Percentiles rank a stretch among this genome's conserved stretches.
Evolutionary conservation across 2,888 invertebrate species (phyloP).

Genomic region (Diaprepes abbreviatus): DNA sequence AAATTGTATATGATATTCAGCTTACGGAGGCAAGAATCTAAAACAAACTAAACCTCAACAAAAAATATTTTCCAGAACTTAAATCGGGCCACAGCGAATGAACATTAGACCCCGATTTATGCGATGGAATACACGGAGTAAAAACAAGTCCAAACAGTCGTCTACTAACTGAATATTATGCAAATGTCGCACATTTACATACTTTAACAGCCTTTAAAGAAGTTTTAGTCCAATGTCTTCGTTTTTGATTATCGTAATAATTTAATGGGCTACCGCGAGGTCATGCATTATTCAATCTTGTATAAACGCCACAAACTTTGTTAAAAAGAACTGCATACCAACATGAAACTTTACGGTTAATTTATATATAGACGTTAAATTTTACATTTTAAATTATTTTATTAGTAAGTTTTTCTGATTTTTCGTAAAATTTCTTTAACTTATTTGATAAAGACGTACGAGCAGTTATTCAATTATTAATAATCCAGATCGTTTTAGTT

Average conservation of each 20-base stretch:
- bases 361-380: too few relatives aligned
- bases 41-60: too few relatives aligned
- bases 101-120: constrained; percentile 42
- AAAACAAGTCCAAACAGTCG: constrained; percentile 49
- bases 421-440: too few relatives aligned
- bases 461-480: too few relatives aligned
- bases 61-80: constrained; percentile 33
- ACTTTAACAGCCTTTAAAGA: constrained; percentile 64
- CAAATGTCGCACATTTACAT: constrained; percentile 66
- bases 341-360: too few relatives aligned
- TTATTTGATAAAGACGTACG: too few relatives aligned
- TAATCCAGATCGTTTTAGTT: too few relatives aligned
- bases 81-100: constrained; percentile 13
- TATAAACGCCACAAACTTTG: background rate
- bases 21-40: too few relatives aligned
- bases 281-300: constrained; percentile 22
- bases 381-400: too few relatives aligned
- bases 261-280: constrained; percentile 14
- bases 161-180: constrained; percentile 59
- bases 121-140: constrained; percentile 35
- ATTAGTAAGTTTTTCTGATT: too few relatives aligned
- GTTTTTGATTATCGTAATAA: constrained; percentile 33
- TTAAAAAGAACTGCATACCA: background rate
- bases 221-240: constrained; percentile 37
- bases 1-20: too few relatives aligned